phyloP scores from a whole-genome alignment of 2,113 vertebrate species.

The Pollachius pollachius region DNA sequence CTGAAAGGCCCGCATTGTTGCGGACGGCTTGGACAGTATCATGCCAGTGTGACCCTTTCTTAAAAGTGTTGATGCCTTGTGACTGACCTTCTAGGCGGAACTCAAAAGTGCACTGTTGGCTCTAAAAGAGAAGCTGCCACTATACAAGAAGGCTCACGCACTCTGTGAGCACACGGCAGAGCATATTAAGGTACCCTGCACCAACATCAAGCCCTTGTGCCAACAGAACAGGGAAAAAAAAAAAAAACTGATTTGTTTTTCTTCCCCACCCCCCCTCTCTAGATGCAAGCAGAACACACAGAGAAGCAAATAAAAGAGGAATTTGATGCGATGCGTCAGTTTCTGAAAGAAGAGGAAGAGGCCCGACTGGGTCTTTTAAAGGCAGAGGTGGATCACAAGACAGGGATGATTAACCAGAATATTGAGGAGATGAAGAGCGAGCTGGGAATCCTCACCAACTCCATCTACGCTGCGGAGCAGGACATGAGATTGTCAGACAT shows the following conservation, averaged over 20 bases:
- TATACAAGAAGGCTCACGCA: constrained; percentile 57
- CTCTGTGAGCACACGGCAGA: constrained; percentile 66
- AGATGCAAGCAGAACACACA: constrained; percentile 70
- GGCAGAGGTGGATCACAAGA: constrained; percentile 66
- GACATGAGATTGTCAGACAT: constrained; percentile 68
- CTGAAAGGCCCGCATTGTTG: constrained; percentile 41
- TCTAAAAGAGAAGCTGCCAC: constrained; percentile 71
- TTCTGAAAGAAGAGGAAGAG: constrained; percentile 72
- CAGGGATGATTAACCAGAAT: constrained; percentile 51
- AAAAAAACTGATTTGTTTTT: neutral
- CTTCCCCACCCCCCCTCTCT: constrained; percentile 12
- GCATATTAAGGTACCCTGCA: constrained; percentile 69
- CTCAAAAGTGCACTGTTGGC: constrained; percentile 69
- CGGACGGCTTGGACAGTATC: constrained; percentile 37
- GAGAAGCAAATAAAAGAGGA: constrained; percentile 72
- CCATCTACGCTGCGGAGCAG: constrained; percentile 63
- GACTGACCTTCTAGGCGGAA: constrained; percentile 67
- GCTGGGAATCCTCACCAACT: constrained; percentile 63
- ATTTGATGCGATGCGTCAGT: constrained; percentile 69
- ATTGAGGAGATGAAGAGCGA: constrained; percentile 63
- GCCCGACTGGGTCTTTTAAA: constrained; percentile 59
- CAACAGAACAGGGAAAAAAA: neutral
- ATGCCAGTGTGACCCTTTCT: constrained; percentile 40
- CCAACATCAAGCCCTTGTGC: constrained; percentile 6
- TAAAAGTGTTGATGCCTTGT: constrained; percentile 35